Percentiles rank a stretch among this genome's conserved stretches.
phyloP scores from a whole-genome alignment of 2,888 invertebrate genomes.

The Brassicogethes aeneus region DNA sequence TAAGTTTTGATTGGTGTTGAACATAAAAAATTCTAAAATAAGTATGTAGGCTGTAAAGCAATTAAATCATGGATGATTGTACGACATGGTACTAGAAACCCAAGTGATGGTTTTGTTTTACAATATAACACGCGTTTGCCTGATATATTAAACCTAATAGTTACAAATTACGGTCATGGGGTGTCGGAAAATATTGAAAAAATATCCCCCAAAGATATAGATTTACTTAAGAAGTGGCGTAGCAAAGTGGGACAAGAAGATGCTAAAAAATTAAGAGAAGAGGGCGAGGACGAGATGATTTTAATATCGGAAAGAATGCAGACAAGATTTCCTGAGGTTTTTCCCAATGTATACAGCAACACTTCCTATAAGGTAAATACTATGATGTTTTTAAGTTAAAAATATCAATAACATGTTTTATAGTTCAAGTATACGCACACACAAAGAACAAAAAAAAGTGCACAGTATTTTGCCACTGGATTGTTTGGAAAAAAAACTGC shows the following conservation, averaged over 20 bases:
- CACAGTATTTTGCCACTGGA: constrained; percentile 63
- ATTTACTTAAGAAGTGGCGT: constrained; percentile 47
- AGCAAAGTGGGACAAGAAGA: constrained; percentile 43
- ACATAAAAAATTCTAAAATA: constrained; percentile 6
- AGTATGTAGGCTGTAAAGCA: constrained; percentile 26
- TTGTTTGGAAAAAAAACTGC: constrained; percentile 60
- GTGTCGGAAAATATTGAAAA: too few relatives aligned
- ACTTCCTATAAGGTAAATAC: constrained; percentile 41
- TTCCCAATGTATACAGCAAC: constrained; percentile 53
- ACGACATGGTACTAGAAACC: constrained; percentile 72
- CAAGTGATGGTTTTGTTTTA: constrained; percentile 49
- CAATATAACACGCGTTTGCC: constrained; percentile 47
- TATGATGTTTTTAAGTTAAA: too few relatives aligned
- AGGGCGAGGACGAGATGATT: constrained; percentile 69
- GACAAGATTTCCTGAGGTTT: constrained; percentile 55
- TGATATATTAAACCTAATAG: constrained; percentile 46
- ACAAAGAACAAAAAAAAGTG: constrained; percentile 67
- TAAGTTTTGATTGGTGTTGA: constrained; percentile 28
- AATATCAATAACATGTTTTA: constrained; percentile 24
- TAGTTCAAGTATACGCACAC: constrained; percentile 72
- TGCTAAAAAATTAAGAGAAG: constrained; percentile 55
- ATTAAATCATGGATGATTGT: constrained; percentile 64
- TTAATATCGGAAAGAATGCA: constrained; percentile 66
- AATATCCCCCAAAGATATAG: too few relatives aligned
- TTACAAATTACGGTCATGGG: too few relatives aligned